Percentiles rank a stretch among this genome's conserved stretches.
Evolutionary conservation across 2,888 invertebrate species (phyloP).

Genomic region (Synergus itoensis): DNA sequence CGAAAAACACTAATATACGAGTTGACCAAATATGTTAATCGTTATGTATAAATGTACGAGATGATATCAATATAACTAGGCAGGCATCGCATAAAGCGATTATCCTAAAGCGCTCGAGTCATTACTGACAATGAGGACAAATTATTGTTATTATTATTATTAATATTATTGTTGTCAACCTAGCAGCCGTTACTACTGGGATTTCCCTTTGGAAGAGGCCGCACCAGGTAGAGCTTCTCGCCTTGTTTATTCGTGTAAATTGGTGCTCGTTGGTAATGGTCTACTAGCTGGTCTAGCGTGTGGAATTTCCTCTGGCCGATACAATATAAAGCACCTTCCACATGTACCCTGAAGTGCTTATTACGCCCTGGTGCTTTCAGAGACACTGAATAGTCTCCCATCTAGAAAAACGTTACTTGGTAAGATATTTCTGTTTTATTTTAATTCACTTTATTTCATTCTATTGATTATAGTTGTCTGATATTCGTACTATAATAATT

Average conservation of each 20-base stretch:
- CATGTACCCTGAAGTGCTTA: slow-evolving; percentile 99
- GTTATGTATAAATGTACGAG: slow-evolving; percentile 75
- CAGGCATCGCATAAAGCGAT: slow-evolving; percentile 64
- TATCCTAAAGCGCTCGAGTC: slow-evolving; percentile 56
- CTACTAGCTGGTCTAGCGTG: slow-evolving; percentile 96
- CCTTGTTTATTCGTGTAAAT: slow-evolving; percentile 99
- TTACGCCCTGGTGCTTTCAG: slow-evolving; percentile 98
- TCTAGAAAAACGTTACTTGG: slow-evolving; percentile 80
- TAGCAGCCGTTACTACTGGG: slow-evolving; percentile 76
- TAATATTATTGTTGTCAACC: slow-evolving; percentile 55
- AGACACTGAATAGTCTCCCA: slow-evolving; percentile 99
- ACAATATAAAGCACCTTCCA: slow-evolving; percentile 94
- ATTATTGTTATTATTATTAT: slow-evolving; percentile 42
- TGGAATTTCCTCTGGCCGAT: slow-evolving; percentile 99
- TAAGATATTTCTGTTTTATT: no score
- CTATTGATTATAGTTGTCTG: no score
- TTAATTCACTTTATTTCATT: no score
- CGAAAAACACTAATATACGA: slow-evolving; percentile 72
- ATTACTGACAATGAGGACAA: slow-evolving; percentile 49
- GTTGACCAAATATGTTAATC: slow-evolving; percentile 72
- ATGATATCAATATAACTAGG: slow-evolving; percentile 70
- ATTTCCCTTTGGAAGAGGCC: slow-evolving; percentile 89
- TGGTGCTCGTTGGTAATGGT: slow-evolving; percentile 99
- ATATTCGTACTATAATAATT: no score
- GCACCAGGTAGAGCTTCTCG: slow-evolving; percentile 97